Evolutionary conservation across 2,797 vertebrate genomes (phyloP), one percentile per base, ranked within the genome.

Genomic region (Pempheris klunzingeri): DNA sequence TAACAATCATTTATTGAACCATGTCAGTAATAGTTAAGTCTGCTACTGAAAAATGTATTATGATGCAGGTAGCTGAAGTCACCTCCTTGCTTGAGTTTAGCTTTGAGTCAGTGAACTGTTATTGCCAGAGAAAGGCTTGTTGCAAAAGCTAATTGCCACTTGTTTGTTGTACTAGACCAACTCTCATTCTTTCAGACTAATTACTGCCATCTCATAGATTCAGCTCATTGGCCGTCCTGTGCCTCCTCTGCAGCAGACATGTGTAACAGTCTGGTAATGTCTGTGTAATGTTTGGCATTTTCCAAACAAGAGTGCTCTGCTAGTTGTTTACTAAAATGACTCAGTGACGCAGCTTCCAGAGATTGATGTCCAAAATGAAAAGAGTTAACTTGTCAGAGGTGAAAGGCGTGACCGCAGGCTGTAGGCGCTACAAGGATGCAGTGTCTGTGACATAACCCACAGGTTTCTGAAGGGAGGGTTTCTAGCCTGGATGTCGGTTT

Each of bases 201-300:
- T 87, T 83, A 71, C 77, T 69, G 64, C 77, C 80, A 58, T 75
- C 63, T 80, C 63, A 52, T 49, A 60, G 77, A 77, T 63, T 71
- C 71, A 71, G 66, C 80, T 86, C 62, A 73, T 55, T 78, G 68
- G 60, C 71, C 59, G 58, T 62, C 67, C 54, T 74, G 1, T 74
- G 64, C 78, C 67, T 80, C 69, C 79, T 75, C 67, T 58, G 14
- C 80, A 63, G 71, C 77, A 90, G 87, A 90, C 90, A 50, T 78
- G 80, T 85, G 85, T 91, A 90, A 90, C 71, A 57, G 89, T 90
- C 87, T 88, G 78, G 74, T 84, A 54, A 90, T 91, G 86, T 89
- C 73, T 84, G 80, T 54, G 74, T 84, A 74, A 76, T 87, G 80
- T 83, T 81, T 88, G 88, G 77, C 71, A 59, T 88, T 92, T 92